Percentiles rank a stretch among this genome's conserved stretches.
These are phyloP conservation scores for Lasius platythorax DNA, from an alignment of 2,888 invertebrate species.

Conservation along the genomic window DNA sequence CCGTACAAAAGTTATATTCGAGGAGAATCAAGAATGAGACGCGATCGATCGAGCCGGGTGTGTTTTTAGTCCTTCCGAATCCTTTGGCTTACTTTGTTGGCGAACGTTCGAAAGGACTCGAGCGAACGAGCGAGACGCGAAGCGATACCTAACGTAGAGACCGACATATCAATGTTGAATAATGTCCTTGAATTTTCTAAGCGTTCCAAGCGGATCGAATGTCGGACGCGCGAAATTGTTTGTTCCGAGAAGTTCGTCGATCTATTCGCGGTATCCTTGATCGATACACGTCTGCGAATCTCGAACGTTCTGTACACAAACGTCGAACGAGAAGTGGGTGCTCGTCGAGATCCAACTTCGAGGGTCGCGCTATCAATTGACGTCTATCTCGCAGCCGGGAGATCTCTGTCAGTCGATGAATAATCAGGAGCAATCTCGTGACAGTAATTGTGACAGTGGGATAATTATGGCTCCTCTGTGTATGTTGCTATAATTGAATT, in stretches of 20 bases:
- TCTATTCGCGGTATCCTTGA: constrained; percentile 13
- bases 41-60: neutral
- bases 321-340: constrained; percentile 1
- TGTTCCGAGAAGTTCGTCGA: neutral
- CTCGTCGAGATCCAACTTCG: neutral
- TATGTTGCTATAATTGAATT: neutral
- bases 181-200: constrained; percentile 33
- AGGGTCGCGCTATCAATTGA: constrained; percentile 36
- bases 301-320: neutral
- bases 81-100: neutral
- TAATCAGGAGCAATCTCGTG: constrained; percentile 34
- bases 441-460: constrained; percentile 27
- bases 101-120: neutral
- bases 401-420: constrained; percentile 26
- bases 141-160: constrained; percentile 35
- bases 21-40: neutral
- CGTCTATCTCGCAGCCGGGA: constrained; percentile 11
- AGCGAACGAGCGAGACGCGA: constrained; percentile 5
- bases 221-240: constrained; percentile 8
- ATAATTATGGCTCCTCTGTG: neutral
- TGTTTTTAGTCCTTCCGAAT: neutral
- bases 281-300: constrained; percentile 30
- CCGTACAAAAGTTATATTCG: neutral
- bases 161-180: constrained; percentile 62
- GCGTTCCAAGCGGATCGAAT: constrained; percentile 5